A percentile compares a stretch with the other conserved stretches of the same genome.
Evolutionary conservation across 2,113 vertebrate species (phyloP).

Genomic region (Noturus placidus): DNA sequence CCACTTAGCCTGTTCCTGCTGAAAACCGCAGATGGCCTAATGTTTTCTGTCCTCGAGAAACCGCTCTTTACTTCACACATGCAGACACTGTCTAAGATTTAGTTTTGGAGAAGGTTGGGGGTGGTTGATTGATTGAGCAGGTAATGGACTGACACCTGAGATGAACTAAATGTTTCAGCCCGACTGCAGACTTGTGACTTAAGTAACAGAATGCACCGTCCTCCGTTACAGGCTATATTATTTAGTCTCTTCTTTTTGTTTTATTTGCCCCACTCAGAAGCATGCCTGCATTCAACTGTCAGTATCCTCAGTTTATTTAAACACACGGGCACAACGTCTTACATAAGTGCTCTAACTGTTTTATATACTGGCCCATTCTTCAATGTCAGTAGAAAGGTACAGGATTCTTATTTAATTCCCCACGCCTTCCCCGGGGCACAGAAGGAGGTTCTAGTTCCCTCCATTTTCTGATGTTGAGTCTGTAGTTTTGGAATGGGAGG

Average conservation of each 20-base stretch:
- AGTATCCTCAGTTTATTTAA: conserved; percentile 5
- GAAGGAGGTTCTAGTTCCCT: conserved; percentile 51
- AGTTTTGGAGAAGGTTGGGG: not conserved
- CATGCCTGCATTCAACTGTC: not conserved
- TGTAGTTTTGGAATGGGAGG: conserved; percentile 46
- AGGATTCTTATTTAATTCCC: conserved; percentile 66
- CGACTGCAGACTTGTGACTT: conserved; percentile 44
- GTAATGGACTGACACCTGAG: conserved; percentile 37
- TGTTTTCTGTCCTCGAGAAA: conserved; percentile 51
- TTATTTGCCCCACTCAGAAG: not conserved
- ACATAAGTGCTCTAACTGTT: not conserved
- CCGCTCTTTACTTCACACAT: conserved; percentile 3
- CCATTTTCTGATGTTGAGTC: conserved; percentile 54
- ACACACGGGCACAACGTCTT: conserved; percentile 14
- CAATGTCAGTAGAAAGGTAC: conserved; percentile 58
- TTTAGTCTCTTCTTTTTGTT: conserved; percentile 25
- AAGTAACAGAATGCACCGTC: conserved; percentile 39
- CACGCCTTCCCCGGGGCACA: conserved; percentile 39
- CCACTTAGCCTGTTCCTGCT: conserved; percentile 42
- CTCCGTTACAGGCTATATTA: conserved; percentile 55
- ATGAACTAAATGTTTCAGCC: conserved; percentile 49
- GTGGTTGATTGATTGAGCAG: conserved; percentile 22
- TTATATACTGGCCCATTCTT: conserved; percentile 43
- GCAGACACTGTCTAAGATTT: conserved; percentile 17
- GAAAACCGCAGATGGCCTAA: conserved; percentile 44